These are phyloP conservation scores for Alosa sapidissima DNA, from an alignment of 2,797 vertebrate genomes.

Conservation along the genomic window DNA sequence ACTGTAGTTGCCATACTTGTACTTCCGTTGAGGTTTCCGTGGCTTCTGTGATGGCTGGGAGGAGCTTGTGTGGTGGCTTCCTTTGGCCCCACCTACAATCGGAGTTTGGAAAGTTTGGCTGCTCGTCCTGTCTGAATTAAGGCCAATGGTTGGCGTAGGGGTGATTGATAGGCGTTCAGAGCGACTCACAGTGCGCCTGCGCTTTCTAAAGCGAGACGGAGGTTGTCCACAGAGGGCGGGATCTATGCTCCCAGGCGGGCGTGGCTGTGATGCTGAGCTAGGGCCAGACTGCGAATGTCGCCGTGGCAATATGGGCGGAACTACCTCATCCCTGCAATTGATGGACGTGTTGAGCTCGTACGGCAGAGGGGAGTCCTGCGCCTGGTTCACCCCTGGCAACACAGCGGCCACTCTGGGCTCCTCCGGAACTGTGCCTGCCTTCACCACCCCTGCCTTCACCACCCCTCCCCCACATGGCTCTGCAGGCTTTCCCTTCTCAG, in stretches of 20 bases:
- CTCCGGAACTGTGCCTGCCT: conserved; percentile 40
- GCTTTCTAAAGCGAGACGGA: conserved; percentile 63
- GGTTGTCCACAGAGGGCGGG: conserved; percentile 40
- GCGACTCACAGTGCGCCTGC: conserved; percentile 67
- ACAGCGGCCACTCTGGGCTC: conserved; percentile 49
- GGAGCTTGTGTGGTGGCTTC: background rate
- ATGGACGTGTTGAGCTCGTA: conserved; percentile 90
- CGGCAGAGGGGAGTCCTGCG: conserved; percentile 72
- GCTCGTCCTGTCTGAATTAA: conserved; percentile 31
- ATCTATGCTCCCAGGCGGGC: conserved; percentile 54
- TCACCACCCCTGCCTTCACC: background rate
- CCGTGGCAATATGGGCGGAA: conserved; percentile 69
- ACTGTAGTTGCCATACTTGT: conserved; percentile 82
- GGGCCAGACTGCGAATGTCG: conserved; percentile 21
- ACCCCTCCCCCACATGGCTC: background rate
- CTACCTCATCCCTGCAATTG: conserved; percentile 84
- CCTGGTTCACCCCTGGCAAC: conserved; percentile 12
- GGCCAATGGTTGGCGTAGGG: conserved; percentile 35
- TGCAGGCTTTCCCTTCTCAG: conserved; percentile 27
- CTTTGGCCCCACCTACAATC: conserved; percentile 35
- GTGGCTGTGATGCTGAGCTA: conserved; percentile 56
- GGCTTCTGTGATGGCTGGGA: background rate
- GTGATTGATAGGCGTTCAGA: conserved; percentile 47
- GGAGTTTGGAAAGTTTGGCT: conserved; percentile 55
- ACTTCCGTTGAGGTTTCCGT: conserved; percentile 57